Base-by-base conservation (phyloP, 1,140 invertebrate genomes). In the Panagrolaimus sp. region DNA sequence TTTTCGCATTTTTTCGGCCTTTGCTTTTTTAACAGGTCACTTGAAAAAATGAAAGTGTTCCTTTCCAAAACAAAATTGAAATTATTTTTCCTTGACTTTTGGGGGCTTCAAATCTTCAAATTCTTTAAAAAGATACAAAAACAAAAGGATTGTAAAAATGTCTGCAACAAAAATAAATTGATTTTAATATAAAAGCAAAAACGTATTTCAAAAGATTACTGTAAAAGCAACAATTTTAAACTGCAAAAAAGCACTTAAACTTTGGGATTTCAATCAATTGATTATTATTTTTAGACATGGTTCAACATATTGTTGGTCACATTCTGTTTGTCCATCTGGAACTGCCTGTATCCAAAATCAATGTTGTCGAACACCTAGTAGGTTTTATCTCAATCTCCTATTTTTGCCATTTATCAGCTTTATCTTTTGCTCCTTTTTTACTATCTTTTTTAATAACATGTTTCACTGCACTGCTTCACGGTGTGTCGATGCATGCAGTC, bases 241-340 rank as follows among this genome's bases (percentile, higher is more conserved):
- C 47, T 4, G 3, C 15, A 48, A 48, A 48, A 2, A 48, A 15
- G 10, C 15, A 48, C 15, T 48, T 10, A 24, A 15, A 52, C 7
- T 21, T 52, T 12, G 8, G 14, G 14, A 9, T 8, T 21, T 52
- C 7, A 1, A 1, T 7, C 7, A 26, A 52, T 15, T 52, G 48
- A 12, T 52, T 12, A 21, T 15, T 8, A 52, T 24, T 26, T 69
- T 26, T 44, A 43, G 55, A 45, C 63, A 28, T 21, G 46, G 46
- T 64, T 62, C 62, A 71, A 75, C 75, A 3, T 78, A 75, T 63
- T 76, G 75, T 46, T 78, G 75, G 75, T 52, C 43, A 9, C 71
- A 76, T 24, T 64, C 71, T 17, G 75, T 76, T 8, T 76, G 75
- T 26, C 75, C 75, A 14, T 43, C 63, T 38, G 76, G 76, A 44